Conservation (phyloP, 2,113 vertebrate species). For the Hippoglossus stenolepis region DNA sequence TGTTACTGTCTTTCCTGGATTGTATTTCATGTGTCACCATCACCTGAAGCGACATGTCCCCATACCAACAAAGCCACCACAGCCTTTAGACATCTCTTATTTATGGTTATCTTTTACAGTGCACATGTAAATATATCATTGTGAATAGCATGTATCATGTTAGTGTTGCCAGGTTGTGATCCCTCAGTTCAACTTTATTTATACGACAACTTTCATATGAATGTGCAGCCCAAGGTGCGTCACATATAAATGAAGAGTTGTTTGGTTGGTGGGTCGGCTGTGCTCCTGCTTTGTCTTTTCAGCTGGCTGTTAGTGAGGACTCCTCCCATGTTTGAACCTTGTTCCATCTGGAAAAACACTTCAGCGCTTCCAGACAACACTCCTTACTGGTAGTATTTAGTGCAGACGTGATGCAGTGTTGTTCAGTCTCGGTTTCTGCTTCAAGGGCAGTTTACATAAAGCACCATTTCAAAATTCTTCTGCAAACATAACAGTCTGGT, state of each 20-base stretch:
- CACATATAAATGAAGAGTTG: background rate
- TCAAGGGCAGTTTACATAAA: background rate
- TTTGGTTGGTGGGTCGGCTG: background rate
- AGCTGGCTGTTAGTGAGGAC: conserved; percentile 8
- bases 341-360: conserved; percentile 21
- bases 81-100: background rate
- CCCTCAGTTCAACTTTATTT: background rate
- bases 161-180: background rate
- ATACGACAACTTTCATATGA: background rate
- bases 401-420: background rate
- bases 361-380: background rate
- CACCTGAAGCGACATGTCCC: background rate
- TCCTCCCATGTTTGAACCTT: conserved; percentile 7
- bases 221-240: background rate
- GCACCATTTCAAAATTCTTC: background rate
- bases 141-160: background rate
- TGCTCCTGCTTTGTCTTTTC: conserved; percentile 13
- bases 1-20: background rate
- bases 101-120: background rate
- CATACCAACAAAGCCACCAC: background rate
- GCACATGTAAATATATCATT: background rate
- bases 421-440: background rate
- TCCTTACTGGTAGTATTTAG: background rate
- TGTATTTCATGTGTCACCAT: background rate
- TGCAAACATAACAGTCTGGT: background rate